These are phyloP conservation scores for Linurgus olivaceus DNA, from an alignment of 2,797 vertebrate genomes.

Conservation along the genomic window DNA sequence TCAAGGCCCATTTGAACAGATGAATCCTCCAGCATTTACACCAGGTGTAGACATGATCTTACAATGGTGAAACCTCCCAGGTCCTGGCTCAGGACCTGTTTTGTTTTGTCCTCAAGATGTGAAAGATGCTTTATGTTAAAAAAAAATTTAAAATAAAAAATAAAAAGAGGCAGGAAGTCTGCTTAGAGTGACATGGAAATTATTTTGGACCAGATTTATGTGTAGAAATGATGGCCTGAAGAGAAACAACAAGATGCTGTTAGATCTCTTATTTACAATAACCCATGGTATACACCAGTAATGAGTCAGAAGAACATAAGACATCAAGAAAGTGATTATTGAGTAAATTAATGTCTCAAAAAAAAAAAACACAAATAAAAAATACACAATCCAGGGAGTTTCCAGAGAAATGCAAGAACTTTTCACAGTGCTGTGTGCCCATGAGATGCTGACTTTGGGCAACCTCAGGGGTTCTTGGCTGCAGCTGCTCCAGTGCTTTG, in stretches of 20 bases:
- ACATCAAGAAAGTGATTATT: not conserved
- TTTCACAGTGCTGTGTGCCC: not conserved
- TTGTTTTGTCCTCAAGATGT: not conserved
- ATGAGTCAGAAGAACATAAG: not conserved
- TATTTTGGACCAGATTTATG: not conserved
- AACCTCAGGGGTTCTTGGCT: not conserved
- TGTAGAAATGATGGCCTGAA: not conserved
- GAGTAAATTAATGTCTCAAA: not conserved
- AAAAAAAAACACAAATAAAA: not conserved
- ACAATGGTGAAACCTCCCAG: fast-evolving
- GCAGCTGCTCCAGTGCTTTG: constrained; percentile 61
- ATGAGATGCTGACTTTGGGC: not conserved
- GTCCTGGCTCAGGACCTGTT: not conserved
- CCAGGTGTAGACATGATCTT: not conserved
- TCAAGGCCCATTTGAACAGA: not conserved
- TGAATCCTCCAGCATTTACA: not conserved
- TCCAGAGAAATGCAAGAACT: not conserved
- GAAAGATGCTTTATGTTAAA: not conserved
- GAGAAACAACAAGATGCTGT: not conserved
- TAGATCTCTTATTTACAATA: not conserved
- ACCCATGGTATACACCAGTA: not conserved
- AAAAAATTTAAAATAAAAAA: not conserved
- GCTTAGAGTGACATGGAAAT: not conserved
- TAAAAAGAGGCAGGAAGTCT: not conserved
- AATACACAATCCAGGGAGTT: not conserved